Conservation (phyloP, 2,113 vertebrate species). For the Fulmarus glacialis region DNA sequence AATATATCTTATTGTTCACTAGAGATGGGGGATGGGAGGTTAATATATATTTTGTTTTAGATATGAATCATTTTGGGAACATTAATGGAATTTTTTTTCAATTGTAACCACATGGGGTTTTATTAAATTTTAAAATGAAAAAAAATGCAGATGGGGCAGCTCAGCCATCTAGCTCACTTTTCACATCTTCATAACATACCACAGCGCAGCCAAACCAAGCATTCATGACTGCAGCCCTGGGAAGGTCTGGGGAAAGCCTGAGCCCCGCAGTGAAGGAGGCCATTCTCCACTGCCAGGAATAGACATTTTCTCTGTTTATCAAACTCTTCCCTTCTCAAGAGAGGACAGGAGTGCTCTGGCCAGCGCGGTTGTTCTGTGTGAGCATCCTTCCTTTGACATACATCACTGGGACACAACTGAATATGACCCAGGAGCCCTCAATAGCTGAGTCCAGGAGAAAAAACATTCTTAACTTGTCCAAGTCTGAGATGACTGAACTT, state of each 20-base stretch:
- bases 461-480: background rate
- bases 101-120: conserved; percentile 53
- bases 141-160: background rate
- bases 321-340: background rate
- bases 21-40: conserved; percentile 32
- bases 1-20: conserved; percentile 16
- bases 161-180: conserved; percentile 26
- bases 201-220: conserved; percentile 10
- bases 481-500: background rate
- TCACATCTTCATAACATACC: conserved; percentile 24
- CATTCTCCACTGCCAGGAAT: background rate
- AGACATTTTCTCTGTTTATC: background rate
- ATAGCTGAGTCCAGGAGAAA: background rate
- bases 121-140: conserved; percentile 45
- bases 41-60: conserved; percentile 3
- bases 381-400: background rate
- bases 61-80: conserved; percentile 26
- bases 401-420: background rate
- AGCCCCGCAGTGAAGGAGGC: background rate
- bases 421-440: background rate
- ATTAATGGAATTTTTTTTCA: background rate
- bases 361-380: background rate
- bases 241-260: background rate
- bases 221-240: background rate
- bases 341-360: background rate